These are phyloP conservation scores for Ectemnius lituratus DNA, from an alignment of 2,888 invertebrate genomes.

Conservation along the genomic window DNA sequence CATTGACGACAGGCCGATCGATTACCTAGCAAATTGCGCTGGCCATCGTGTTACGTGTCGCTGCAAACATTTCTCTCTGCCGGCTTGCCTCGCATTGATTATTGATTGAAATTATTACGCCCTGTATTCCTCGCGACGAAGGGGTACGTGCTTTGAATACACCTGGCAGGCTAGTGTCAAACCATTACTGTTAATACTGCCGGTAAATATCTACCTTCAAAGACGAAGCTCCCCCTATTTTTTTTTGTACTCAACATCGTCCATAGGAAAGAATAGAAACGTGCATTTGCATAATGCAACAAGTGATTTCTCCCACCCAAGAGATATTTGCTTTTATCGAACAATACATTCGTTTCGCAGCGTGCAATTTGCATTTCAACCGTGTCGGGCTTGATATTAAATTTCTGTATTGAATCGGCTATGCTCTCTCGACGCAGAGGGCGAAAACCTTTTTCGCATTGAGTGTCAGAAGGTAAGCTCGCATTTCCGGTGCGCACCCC, in stretches of 20 bases:
- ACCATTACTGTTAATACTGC: neutral
- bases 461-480: no score
- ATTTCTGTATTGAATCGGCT: no score
- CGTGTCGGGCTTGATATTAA: no score
- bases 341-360: no score
- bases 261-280: neutral
- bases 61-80: constrained; percentile 10
- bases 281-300: constrained; percentile 23
- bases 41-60: constrained; percentile 21
- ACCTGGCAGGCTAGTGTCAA: neutral
- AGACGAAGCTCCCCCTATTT: neutral
- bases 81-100: constrained; percentile 3
- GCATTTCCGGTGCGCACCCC: neutral
- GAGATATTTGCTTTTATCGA: neutral
- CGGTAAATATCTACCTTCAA: neutral
- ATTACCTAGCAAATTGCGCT: constrained; percentile 42
- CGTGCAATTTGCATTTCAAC: no score
- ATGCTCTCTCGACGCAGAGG: no score
- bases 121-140: neutral
- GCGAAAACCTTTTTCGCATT: no score
- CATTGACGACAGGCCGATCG: constrained; percentile 46
- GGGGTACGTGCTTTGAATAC: neutral
- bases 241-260: no score
- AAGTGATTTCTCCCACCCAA: constrained; percentile 30
- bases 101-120: constrained; percentile 2